Evolutionary conservation across 92 coral and sea anemone genomes (phyloP), one percentile per base, ranked within the genome.

Genomic region (Anthopleura xanthogrammica): DNA sequence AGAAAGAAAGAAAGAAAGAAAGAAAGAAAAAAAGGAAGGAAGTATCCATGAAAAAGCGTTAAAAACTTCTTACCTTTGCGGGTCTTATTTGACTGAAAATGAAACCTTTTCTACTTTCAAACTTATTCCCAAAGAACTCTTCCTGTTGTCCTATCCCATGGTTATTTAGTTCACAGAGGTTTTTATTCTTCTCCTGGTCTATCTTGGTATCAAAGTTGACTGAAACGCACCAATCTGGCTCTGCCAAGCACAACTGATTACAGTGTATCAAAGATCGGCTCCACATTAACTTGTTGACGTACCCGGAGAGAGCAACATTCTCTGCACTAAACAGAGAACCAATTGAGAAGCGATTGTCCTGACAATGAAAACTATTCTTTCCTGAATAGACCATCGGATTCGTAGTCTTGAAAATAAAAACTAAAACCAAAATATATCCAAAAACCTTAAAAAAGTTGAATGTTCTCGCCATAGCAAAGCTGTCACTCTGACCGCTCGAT

Each of bases 201-300:
- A 5, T 11, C n/a, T 12, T 23, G 36, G 74, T 70, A 13, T 81
- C 12, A 81, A 81, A 81, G 46, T 81, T 81, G 41, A 81, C 84
- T 13, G 84, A 81, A 50, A 81, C 22, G 16, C 84, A 81, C 84
- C 84, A 81, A 16, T 81, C 84, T 57, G 16, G 22, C 19, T 29
- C 77, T 6, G 77, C 36, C 40, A 81, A 81, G 74, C 84, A 81
- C 48, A 68, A 64, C 50, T 81, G 84, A 19, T 75, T 57, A 29
- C 84, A 81, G 1, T 81, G 84, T 9, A 81, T 5, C 50, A 81
- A 39, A n/a, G 84, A 48, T 23, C 77, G 52, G 48, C 77, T 19
- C 48, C 74, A 68, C 10, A 58, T 57, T 70, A 77, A 46, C 65
- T 52, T 81, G 16, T 19, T 52, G 23, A 81, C 84, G 58, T 68